Conservation (phyloP, 92 coral and sea anemone genomes). For the Chrysogorgia sp. region DNA sequence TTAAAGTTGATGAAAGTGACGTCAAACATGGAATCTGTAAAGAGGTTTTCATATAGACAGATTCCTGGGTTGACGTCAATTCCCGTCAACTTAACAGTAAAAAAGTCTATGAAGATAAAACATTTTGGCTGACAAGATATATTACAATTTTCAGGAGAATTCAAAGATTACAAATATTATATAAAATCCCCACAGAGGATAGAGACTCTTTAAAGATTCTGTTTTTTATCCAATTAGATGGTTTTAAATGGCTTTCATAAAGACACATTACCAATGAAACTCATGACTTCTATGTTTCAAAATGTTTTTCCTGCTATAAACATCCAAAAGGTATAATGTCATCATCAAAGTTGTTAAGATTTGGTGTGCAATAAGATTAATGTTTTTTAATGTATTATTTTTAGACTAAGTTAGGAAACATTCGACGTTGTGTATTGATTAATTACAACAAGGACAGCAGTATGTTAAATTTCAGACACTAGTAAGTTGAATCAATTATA, state of each 20-base stretch:
- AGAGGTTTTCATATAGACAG: no score
- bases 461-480: constrained; percentile 82
- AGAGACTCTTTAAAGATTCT: not conserved
- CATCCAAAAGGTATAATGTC: constrained; percentile 78
- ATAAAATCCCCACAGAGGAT: no score
- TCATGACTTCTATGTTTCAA: constrained; percentile 98
- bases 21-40: no score
- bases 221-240: constrained; percentile 56
- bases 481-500: constrained; percentile 75
- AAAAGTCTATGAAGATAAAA: no score
- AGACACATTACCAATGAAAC: constrained; percentile 88
- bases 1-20: no score
- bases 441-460: constrained; percentile 74
- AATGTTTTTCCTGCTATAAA: constrained; percentile 92
- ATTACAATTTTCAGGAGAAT: no score
- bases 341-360: not conserved
- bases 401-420: constrained; percentile 84
- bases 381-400: not conserved
- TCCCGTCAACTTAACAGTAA: no score
- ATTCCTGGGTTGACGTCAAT: no score
- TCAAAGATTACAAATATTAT: no score
- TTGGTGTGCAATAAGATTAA: constrained; percentile 1
- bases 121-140: no score
- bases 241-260: constrained; percentile 82
- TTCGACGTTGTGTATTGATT: constrained; percentile 86